phyloP scores from a whole-genome alignment of 2,888 invertebrate species.

The Dyspetes luteomarginatus region DNA sequence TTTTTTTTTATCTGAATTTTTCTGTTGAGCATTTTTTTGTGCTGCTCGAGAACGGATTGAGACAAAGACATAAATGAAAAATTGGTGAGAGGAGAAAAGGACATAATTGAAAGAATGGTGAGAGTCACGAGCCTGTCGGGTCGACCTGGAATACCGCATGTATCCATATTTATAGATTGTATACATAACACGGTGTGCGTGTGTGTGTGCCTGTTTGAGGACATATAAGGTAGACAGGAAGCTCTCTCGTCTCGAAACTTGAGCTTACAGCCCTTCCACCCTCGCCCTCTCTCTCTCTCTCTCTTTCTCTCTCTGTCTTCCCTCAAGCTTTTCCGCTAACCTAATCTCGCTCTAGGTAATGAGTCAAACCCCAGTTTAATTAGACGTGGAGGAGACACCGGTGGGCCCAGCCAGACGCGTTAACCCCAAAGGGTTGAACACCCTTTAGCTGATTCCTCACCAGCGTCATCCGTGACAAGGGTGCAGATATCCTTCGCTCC shows the following conservation, averaged over 20 bases:
- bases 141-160: no score
- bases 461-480: constrained; percentile 18
- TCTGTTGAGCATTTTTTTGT: no score
- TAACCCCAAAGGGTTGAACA: constrained; percentile 65
- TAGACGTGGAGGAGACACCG: constrained; percentile 70
- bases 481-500: background rate
- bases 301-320: constrained; percentile 17
- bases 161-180: no score
- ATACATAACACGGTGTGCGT: background rate
- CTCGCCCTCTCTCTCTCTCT: background rate
- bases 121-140: no score
- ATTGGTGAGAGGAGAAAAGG: no score
- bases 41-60: no score
- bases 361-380: constrained; percentile 77
- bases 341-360: constrained; percentile 75
- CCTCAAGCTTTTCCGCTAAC: constrained; percentile 54
- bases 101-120: no score
- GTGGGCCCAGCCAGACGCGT: constrained; percentile 53
- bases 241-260: constrained; percentile 17
- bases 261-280: background rate
- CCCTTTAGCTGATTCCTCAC: constrained; percentile 61
- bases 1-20: no score
- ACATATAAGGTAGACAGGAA: constrained; percentile 39
- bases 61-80: no score
- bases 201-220: constrained; percentile 8